Evolutionary conservation across 2,797 vertebrate species (phyloP), one percentile per base, ranked within the genome.

Genomic region (Sebastolobus alascanus): DNA sequence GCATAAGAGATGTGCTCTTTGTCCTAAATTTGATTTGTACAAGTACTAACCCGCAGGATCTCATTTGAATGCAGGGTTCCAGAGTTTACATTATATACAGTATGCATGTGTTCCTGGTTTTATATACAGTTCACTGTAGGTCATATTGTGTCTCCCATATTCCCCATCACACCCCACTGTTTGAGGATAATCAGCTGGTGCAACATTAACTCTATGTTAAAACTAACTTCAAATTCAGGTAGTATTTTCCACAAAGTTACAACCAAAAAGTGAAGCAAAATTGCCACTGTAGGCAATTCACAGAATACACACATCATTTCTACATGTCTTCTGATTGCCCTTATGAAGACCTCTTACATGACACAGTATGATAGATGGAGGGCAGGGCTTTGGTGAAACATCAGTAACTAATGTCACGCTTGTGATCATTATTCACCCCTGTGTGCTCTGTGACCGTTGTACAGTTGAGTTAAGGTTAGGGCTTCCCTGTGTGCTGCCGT

Each of bases 341-440:
- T n/a, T 13, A 64, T 69, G 50, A 43, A 59, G 67, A 80, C n/a
- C 22, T 63, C 37, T 67, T 69, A 71, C 40, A n/a, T 37, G 77
- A 73, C 31, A 20, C 38, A 16, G 6, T 64, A 43, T 77, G 82
- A 77, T 61, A 22, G 35, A 60, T 56, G 58, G 40, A 38, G 38
- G 11, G 16, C 40, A 35, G 40, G 20, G 27, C 59, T 75, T 46
- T 31, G 69, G 27, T 61, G 40, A 60, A 76, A 80, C 80, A 77
- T 74, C 68, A 31, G 55, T 67, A 74, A 58, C 58, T 56, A 55
- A 83, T 77, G 75, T 82, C 76, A 70, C 68, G 75, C 68, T 27
- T 78, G 16, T 52, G 67, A 56, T 54, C 43, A 46, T 63, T 56
- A 18, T 27, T 74, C 68, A 60, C 67, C 55, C 7, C 50, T 25